phyloP scores from a whole-genome alignment of 2,113 vertebrate species.

The Verasper variegatus region DNA sequence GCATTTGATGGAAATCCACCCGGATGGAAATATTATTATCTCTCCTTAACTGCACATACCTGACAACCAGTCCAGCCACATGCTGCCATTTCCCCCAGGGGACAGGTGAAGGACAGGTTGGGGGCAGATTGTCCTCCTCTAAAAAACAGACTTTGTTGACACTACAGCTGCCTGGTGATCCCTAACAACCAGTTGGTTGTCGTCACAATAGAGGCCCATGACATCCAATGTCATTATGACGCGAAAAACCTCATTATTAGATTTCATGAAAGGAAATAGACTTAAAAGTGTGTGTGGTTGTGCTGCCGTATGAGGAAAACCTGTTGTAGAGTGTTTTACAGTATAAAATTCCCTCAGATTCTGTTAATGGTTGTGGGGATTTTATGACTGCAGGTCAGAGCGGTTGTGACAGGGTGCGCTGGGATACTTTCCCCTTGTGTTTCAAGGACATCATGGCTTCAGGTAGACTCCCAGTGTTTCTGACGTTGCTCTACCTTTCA shows the following conservation, averaged over 20 bases:
- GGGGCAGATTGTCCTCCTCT: not conserved
- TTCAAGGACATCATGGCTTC: not conserved
- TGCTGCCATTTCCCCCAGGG: not conserved
- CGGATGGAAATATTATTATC: no score
- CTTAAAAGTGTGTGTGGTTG: not conserved
- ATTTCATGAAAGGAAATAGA: not conserved
- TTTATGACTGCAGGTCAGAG: not conserved
- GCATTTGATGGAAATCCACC: no score
- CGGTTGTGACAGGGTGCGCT: not conserved
- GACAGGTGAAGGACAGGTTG: not conserved
- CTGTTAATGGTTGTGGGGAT: not conserved
- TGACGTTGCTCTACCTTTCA: not conserved
- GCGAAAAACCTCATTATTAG: not conserved
- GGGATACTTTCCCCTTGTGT: not conserved
- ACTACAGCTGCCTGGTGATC: not conserved
- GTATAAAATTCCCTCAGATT: not conserved
- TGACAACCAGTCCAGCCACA: not conserved
- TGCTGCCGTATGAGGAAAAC: not conserved
- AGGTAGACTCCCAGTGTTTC: not conserved
- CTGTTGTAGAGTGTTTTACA: not conserved
- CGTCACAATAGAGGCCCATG: not conserved
- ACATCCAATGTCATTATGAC: no score
- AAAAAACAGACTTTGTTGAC: slow-evolving; percentile 1
- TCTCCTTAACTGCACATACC: not conserved
- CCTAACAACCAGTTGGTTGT: not conserved